Conservation (phyloP, 53 echinoderm and acorn worm genomes). For the Patiria pectinifera region DNA sequence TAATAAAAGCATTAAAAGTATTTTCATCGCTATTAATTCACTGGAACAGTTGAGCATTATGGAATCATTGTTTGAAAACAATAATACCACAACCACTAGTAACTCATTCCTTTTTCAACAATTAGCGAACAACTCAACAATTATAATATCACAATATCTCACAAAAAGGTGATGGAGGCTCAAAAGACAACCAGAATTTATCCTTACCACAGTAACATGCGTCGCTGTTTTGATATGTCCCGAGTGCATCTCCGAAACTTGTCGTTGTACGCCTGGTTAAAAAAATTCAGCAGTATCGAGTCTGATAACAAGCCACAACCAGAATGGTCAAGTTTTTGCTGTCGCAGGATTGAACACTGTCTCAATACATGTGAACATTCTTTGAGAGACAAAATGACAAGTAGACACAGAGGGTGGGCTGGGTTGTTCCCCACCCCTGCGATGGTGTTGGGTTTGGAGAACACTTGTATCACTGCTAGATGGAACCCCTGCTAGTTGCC, state of each 20-base stretch:
- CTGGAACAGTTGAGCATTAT: too few relatives aligned
- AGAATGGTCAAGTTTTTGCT: background rate
- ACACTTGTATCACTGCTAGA: background rate
- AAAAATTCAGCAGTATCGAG: background rate
- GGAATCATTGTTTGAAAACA: too few relatives aligned
- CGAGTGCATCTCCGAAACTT: slow-evolving; percentile 36
- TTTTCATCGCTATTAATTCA: too few relatives aligned
- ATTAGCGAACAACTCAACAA: too few relatives aligned
- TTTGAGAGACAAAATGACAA: background rate
- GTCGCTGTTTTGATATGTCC: slow-evolving; percentile 51
- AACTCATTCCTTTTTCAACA: too few relatives aligned
- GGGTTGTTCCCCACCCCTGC: background rate
- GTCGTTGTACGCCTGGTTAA: background rate
- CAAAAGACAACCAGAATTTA: background rate
- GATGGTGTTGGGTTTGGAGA: background rate
- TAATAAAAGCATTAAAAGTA: too few relatives aligned
- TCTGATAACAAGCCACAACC: background rate
- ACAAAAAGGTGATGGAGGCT: background rate
- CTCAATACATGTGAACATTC: background rate
- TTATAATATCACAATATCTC: background rate
- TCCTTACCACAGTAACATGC: slow-evolving; percentile 50
- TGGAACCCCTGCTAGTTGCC: background rate
- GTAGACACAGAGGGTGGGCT: background rate
- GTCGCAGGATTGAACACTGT: background rate
- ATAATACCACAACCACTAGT: too few relatives aligned